A percentile compares a stretch with the other conserved stretches of the same genome.
Evolutionary conservation across 2,888 invertebrate species (phyloP).

Genomic region (Subacronicta megacephala): DNA sequence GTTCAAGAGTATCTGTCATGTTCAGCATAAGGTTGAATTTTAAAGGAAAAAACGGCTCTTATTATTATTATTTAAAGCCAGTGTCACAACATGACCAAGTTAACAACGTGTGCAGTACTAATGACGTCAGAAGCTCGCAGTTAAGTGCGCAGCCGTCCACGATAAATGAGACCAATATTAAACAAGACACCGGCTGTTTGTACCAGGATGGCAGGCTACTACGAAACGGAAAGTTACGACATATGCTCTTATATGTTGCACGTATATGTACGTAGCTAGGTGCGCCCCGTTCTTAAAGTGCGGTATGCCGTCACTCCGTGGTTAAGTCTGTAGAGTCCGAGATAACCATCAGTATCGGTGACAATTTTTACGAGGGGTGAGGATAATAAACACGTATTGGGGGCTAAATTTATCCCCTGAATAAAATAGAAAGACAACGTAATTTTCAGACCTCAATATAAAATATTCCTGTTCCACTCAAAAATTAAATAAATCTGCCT

Average conservation of each 20-base stretch:
- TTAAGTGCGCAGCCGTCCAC: constrained; percentile 32
- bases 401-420: no score
- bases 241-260: constrained; percentile 8
- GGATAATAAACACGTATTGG: no score
- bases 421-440: no score
- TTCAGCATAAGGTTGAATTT: neutral
- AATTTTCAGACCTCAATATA: neutral
- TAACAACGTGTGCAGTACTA: constrained; percentile 27
- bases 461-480: constrained; percentile 6
- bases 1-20: no score
- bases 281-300: no score
- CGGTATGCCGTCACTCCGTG: no score
- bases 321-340: no score
- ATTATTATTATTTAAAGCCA: constrained; percentile 15
- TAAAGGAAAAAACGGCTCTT: constrained; percentile 2
- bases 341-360: no score
- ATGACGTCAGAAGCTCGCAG: constrained; percentile 17
- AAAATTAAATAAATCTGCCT: constrained; percentile 21
- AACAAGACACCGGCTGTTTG: constrained; percentile 49
- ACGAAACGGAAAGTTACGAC: constrained; percentile 3
- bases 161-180: constrained; percentile 51
- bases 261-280: neutral
- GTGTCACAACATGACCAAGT: constrained; percentile 13
- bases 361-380: no score
- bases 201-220: constrained; percentile 2